phyloP scores from a whole-genome alignment of 2,797 vertebrate species.

The Podarcis lilfordi region DNA sequence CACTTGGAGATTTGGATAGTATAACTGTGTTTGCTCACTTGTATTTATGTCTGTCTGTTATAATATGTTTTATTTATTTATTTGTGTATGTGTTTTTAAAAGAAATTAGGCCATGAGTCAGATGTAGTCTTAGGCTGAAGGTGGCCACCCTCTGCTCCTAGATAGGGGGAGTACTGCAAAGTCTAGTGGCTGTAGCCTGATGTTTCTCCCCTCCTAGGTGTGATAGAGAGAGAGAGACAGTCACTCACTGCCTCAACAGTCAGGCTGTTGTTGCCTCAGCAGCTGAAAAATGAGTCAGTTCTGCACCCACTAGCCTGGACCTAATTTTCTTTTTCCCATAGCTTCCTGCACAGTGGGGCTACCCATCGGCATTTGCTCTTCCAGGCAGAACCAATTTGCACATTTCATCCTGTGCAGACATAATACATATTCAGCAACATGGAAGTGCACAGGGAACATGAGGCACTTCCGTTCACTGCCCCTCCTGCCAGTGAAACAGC shows the following conservation, averaged over 20 bases:
- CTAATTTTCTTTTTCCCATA: not conserved
- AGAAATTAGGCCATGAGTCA: no score
- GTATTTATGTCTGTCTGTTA: no score
- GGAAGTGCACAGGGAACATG: not conserved
- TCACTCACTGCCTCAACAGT: not conserved
- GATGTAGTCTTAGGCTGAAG: no score
- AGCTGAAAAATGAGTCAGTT: not conserved
- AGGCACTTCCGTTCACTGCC: not conserved
- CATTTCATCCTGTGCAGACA: not conserved
- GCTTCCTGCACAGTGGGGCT: not conserved
- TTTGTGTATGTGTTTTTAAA: no score
- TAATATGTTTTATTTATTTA: no score
- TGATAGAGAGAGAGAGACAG: not conserved
- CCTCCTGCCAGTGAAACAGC: not conserved
- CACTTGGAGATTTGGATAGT: no score
- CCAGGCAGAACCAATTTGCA: not conserved
- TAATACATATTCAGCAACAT: not conserved
- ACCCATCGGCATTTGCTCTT: not conserved
- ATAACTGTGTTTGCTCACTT: no score
- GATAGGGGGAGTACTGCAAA: not conserved
- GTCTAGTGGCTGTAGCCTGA: no score
- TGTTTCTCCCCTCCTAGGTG: not conserved
- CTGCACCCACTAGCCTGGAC: no score
- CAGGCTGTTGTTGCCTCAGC: not conserved
- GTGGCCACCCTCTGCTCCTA: not conserved